phyloP scores from a whole-genome alignment of 2,113 vertebrate genomes.

The Corythornis madagascariensis region DNA sequence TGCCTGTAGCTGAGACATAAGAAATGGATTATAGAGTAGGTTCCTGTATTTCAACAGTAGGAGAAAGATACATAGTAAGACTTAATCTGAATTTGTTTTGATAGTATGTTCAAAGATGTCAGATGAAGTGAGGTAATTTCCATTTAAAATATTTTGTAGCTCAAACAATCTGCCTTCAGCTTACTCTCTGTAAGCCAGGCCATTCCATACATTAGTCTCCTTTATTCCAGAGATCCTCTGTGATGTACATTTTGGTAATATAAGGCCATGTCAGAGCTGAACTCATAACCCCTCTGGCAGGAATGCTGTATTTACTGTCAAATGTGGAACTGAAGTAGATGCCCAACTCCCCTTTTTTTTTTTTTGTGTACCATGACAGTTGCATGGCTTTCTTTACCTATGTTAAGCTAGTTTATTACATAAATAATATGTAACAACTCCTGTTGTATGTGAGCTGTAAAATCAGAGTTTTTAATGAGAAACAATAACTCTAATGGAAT shows the following conservation, averaged over 20 bases:
- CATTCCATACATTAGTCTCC: neutral
- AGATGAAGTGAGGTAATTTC: neutral
- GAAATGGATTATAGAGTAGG: neutral
- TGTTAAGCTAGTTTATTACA: neutral
- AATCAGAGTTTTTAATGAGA: neutral
- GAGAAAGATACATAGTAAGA: neutral
- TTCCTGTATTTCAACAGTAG: neutral
- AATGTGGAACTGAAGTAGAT: neutral
- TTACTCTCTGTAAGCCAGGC: neutral
- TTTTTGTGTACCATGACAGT: neutral
- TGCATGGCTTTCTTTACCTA: neutral
- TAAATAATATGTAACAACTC: too few species aligned
- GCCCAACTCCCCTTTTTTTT: neutral
- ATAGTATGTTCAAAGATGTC: neutral
- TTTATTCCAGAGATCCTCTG: neutral
- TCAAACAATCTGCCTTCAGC: neutral
- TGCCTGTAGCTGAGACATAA: neutral
- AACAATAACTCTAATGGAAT: neutral
- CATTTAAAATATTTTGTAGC: neutral
- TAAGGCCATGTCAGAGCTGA: neutral
- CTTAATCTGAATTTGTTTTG: neutral
- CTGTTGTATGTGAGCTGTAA: neutral
- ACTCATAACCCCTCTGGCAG: neutral
- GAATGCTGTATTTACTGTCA: constrained; percentile 2
- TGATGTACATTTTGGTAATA: neutral